Percentiles rank a stretch among this genome's conserved stretches.
These are phyloP conservation scores for Aphaenogaster ashmeadi DNA, from an alignment of 1,140 invertebrate genomes.

Conservation along the genomic window DNA sequence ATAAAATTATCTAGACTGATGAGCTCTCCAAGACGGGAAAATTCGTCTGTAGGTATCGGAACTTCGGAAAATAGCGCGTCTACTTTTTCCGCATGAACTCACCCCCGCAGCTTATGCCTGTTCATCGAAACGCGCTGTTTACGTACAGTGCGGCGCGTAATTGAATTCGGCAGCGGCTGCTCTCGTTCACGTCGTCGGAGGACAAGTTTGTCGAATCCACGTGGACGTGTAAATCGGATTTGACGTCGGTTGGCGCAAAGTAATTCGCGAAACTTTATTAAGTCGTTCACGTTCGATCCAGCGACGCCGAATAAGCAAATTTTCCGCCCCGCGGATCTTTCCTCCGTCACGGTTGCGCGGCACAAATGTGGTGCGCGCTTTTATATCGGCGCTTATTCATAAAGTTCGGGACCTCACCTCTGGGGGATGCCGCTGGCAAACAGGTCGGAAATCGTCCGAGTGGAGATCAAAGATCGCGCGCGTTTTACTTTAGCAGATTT, in stretches of 20 bases:
- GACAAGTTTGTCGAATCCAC: conserved; percentile 12
- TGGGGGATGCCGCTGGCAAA: neutral
- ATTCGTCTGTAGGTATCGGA: neutral
- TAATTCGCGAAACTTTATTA: conserved; percentile 50
- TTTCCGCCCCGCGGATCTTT: neutral
- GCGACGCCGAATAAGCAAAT: neutral
- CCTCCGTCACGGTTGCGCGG: neutral
- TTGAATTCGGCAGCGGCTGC: conserved; percentile 4
- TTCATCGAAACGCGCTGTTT: neutral
- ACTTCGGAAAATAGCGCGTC: neutral
- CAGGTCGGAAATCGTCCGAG: neutral
- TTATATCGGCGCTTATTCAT: neutral
- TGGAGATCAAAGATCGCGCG: conserved; percentile 20
- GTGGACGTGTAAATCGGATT: conserved; percentile 28
- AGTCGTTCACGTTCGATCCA: neutral
- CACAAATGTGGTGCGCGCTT: neutral
- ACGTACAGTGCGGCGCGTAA: neutral
- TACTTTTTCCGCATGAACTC: neutral
- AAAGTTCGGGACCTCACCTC: neutral
- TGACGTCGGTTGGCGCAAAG: neutral
- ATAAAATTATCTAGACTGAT: neutral
- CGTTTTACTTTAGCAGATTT: neutral
- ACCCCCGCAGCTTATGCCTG: neutral
- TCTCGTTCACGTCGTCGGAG: neutral
- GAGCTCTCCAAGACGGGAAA: neutral